These are phyloP conservation scores for Vipera ursinii DNA, from an alignment of 2,797 vertebrate genomes.

Conservation along the genomic window DNA sequence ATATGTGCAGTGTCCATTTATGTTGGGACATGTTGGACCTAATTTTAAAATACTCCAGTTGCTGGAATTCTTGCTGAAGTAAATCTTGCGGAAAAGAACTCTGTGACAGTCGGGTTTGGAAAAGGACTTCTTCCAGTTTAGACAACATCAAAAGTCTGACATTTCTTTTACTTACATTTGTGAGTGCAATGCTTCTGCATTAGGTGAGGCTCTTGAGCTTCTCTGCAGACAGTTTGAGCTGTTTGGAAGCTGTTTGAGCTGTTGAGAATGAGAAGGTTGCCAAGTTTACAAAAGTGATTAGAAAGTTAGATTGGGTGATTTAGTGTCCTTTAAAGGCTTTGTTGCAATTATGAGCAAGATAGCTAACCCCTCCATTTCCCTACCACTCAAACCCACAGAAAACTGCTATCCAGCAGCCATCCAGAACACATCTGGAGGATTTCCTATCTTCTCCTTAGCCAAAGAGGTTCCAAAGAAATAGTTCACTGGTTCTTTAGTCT, in stretches of 20 bases:
- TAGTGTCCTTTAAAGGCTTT: not conserved
- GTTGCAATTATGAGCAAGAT: not conserved
- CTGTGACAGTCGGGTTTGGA: not conserved
- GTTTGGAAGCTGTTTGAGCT: not conserved
- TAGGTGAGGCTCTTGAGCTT: not conserved
- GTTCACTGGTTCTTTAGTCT: not conserved
- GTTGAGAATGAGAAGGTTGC: not conserved
- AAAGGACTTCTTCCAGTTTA: not conserved
- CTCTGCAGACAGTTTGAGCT: not conserved
- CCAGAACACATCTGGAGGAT: not conserved
- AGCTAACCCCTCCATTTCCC: not conserved
- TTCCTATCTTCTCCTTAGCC: not conserved
- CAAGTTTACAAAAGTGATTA: not conserved
- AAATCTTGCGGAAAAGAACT: not conserved
- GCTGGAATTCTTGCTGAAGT: not conserved
- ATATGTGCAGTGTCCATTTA: not conserved
- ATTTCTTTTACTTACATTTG: not conserved
- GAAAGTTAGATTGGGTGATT: not conserved
- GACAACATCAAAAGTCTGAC: not conserved
- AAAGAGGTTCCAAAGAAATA: not conserved
- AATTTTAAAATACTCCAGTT: not conserved
- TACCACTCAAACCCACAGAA: not conserved
- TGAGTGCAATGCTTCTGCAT: not conserved
- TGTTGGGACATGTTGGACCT: not conserved
- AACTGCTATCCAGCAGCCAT: not conserved